phyloP scores from a whole-genome alignment of 2,888 invertebrate genomes.

The Tenthredo livida region DNA sequence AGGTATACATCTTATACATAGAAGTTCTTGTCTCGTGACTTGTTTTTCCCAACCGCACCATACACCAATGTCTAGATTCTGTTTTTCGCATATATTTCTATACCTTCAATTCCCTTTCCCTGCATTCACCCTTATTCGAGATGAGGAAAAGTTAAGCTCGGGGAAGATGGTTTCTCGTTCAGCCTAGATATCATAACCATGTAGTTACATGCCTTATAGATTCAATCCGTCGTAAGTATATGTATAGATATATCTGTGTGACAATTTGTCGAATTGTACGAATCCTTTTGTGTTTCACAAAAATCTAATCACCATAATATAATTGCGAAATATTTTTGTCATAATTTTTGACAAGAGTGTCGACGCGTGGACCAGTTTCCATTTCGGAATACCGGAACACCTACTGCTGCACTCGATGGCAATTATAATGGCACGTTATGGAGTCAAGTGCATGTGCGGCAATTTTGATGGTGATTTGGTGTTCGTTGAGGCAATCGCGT shows the following conservation, averaged over 20 bases:
- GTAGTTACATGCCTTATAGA: background rate
- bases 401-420: slow-evolving; percentile 20
- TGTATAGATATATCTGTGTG: background rate
- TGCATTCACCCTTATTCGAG: slow-evolving; percentile 25
- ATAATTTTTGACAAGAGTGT: background rate
- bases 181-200: background rate
- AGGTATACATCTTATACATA: background rate
- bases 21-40: slow-evolving; percentile 21
- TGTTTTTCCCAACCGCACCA: slow-evolving; percentile 42
- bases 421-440: slow-evolving; percentile 65
- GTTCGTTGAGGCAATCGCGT: slow-evolving; percentile 43
- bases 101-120: background rate
- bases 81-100: slow-evolving; percentile 43
- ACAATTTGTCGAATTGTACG: no score
- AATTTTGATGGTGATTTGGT: slow-evolving; percentile 52
- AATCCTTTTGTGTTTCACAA: no score
- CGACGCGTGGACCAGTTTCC: background rate
- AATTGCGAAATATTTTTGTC: background rate
- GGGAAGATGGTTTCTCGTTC: slow-evolving; percentile 14
- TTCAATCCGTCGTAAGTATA: background rate
- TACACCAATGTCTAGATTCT: slow-evolving; percentile 29
- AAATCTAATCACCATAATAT: no score
- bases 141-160: background rate
- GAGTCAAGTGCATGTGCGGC: slow-evolving; percentile 70
- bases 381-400: background rate